Evolutionary conservation across 2,888 invertebrate genomes (phyloP), one percentile per base, ranked within the genome.

Genomic region (Hyles lineata): DNA sequence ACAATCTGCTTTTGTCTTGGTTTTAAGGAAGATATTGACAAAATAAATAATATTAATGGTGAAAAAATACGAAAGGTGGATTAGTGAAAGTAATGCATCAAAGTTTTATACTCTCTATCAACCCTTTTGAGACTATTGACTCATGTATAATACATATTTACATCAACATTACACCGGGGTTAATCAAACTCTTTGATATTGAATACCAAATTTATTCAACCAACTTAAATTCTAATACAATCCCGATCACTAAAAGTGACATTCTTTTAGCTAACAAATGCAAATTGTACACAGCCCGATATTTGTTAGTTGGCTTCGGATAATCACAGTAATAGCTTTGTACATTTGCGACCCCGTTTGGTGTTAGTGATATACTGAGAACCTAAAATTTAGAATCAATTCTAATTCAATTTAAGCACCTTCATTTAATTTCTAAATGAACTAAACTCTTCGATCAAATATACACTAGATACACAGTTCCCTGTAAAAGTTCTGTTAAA

Each of bases 151-250:
- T n/a, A 55, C n/a, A 19, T n/a, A 17, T 55, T 1, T 55, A n/a
- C n/a, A 52, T 19, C 1, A 7, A 55, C 55, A 17, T 19, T 19
- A 7, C 80, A 87, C 87, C 83, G 55, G 77, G 77, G 77, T 84
- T 84, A 89, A 87, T 79, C 55, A 86, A 88, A 88, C 78, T 77
- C 79, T 76, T 72, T 71, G 73, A 61, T 77, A 61, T 79, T 77
- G 73, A 79, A 75, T 76, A 77, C 72, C 74, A 74, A 72, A 73
- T 88, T 88, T 86, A 87, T 86, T 87, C 74, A 76, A 78, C 79
- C 78, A 79, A 76, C 77, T 78, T 78, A 77, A 70, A 74, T 75
- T 63, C 60, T 76, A 80, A 74, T 79, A 83, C 81, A 84, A 75
- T 76, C 82, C 82, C 81, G 76, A 71, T 76, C 63, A 76, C 76